These are phyloP conservation scores for Melanotaenia duboulayi DNA, from an alignment of 2,113 vertebrate species.

Conservation along the genomic window DNA sequence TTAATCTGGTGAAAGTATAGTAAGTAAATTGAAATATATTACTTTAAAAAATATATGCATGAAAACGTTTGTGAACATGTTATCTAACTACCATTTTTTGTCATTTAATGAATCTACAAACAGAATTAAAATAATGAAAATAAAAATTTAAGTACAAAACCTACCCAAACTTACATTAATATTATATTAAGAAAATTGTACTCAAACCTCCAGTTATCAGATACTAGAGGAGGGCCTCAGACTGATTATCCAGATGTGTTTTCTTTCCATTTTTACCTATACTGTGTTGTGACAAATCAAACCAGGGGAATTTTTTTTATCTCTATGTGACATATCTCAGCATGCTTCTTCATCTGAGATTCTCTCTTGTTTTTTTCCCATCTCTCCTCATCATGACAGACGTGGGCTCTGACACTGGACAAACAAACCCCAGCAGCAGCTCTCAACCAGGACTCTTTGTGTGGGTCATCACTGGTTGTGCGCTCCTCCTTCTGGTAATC, in stretches of 20 bases:
- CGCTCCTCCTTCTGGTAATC: conserved; percentile 90
- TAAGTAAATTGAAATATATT: background rate
- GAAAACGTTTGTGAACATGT: background rate
- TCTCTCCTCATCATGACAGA: conserved; percentile 37
- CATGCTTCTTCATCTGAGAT: conserved; percentile 24
- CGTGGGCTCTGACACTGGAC: conserved; percentile 77
- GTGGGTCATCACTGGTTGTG: conserved; percentile 90
- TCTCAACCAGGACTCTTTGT: conserved; percentile 90
- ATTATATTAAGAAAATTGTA: background rate
- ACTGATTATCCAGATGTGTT: conserved; percentile 14
- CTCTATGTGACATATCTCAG: background rate
- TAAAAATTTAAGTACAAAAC: background rate
- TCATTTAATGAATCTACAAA: background rate
- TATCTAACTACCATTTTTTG: too few species aligned
- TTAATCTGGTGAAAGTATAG: too few species aligned
- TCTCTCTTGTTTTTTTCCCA: background rate
- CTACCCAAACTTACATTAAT: background rate
- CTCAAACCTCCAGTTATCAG: background rate
- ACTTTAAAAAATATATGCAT: background rate
- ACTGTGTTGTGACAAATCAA: background rate
- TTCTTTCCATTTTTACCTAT: conserved; percentile 16
- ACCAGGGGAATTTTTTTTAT: background rate
- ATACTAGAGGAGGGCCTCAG: conserved; percentile 5
- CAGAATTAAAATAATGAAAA: background rate
- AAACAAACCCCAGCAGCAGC: conserved; percentile 79